Percentiles rank a stretch among this genome's conserved stretches.
Conservation (phyloP, 1,140 invertebrate species). For the Drosophila nasuta region DNA sequence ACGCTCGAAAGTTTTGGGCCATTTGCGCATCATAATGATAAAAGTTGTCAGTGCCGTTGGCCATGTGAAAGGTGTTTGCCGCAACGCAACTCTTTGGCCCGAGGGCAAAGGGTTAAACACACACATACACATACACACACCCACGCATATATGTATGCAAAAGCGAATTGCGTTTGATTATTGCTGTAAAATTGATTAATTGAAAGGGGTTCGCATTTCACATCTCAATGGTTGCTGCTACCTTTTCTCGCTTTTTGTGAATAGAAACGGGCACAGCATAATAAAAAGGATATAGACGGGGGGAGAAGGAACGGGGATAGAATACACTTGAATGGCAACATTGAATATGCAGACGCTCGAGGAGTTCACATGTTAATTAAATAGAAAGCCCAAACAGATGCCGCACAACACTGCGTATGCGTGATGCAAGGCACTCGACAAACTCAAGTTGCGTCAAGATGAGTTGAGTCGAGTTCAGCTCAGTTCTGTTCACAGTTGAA, state of each 20-base stretch:
- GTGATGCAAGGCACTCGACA: constrained; percentile 64
- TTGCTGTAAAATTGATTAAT: constrained; percentile 39
- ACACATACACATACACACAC: neutral
- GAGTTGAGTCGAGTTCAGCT: constrained; percentile 28
- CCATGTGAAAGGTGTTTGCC: constrained; percentile 28
- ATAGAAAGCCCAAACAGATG: constrained; percentile 66
- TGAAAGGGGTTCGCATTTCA: constrained; percentile 14
- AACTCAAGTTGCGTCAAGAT: constrained; percentile 44
- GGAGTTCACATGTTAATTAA: constrained; percentile 75
- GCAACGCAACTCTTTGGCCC: neutral
- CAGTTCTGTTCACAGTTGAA: constrained; percentile 27
- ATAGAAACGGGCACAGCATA: constrained; percentile 15
- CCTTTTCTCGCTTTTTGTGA: neutral
- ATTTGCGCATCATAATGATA: constrained; percentile 83
- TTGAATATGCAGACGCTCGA: constrained; percentile 66
- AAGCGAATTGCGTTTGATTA: constrained; percentile 47
- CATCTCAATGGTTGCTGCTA: constrained; percentile 23
- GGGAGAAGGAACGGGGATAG: constrained; percentile 21
- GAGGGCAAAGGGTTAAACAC: constrained; percentile 2
- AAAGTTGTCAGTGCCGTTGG: constrained; percentile 63
- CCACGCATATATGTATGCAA: neutral
- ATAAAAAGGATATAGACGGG: neutral
- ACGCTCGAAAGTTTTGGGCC: constrained; percentile 61
- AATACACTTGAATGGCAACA: constrained; percentile 58
- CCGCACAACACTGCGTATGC: constrained; percentile 46